Evolutionary conservation across 2,888 invertebrate genomes (phyloP).

Genomic region (Exephanes ischioxanthus): DNA sequence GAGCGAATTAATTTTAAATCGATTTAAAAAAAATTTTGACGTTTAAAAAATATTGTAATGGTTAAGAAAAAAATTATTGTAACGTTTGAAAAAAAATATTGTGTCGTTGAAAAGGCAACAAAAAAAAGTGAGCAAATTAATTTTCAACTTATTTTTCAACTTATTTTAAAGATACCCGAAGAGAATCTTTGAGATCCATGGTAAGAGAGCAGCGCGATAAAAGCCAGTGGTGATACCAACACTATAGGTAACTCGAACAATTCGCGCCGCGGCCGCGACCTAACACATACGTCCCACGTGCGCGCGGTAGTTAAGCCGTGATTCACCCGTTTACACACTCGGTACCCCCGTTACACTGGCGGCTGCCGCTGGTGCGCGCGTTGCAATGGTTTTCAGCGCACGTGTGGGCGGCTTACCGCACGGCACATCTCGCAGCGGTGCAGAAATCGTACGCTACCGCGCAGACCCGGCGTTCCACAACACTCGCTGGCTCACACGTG

Average conservation of each 20-base stretch:
- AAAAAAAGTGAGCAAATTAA: not conserved
- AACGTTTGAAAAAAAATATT: too few relatives aligned
- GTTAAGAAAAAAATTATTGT: too few relatives aligned
- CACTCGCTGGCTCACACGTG: not conserved
- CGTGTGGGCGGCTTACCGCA: constrained; percentile 15
- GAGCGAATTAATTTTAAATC: too few relatives aligned
- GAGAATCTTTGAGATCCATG: not conserved
- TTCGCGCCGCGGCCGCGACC: constrained; percentile 19
- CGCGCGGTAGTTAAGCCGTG: constrained; percentile 71
- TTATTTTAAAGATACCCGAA: too few relatives aligned
- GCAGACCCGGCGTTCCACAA: not conserved
- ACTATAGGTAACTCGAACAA: not conserved
- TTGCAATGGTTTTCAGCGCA: constrained; percentile 29
- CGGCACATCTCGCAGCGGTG: not conserved
- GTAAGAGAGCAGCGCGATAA: not conserved
- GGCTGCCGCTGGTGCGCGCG: constrained; percentile 48
- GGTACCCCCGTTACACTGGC: constrained; percentile 64
- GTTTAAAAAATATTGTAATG: too few relatives aligned
- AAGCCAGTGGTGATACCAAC: not conserved
- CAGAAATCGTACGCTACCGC: not conserved
- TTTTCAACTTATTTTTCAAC: too few relatives aligned
- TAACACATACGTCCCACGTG: constrained; percentile 71
- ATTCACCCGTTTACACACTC: constrained; percentile 79
- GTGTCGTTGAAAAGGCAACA: not conserved
- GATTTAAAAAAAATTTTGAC: too few relatives aligned